Evolutionary conservation across 37 sponge, comb jelly and placozoan genomes (phyloP), one percentile per base, ranked within the genome.

Genomic region (Amphimedon queenslandica): DNA sequence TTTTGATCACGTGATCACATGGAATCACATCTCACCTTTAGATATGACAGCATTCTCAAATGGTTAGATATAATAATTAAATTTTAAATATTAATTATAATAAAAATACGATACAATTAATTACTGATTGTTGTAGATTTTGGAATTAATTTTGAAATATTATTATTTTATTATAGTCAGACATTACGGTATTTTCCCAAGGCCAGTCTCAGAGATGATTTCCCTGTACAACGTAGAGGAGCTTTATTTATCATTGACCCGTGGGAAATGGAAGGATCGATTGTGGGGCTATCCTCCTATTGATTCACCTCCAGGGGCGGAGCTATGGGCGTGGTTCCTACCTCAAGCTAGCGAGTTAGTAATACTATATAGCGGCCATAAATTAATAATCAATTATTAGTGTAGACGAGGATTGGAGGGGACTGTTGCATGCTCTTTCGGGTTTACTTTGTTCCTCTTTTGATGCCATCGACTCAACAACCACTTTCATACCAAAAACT

Each of bases 111-210:
- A n/a, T n/a, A n/a, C n/a, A n/a, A n/a, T n/a, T n/a, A n/a, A n/a
- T n/a, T n/a, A n/a, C n/a, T n/a, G n/a, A n/a, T n/a, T n/a, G n/a
- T n/a, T n/a, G n/a, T n/a, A n/a, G n/a, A n/a, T n/a, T n/a, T n/a
- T n/a, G n/a, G n/a, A n/a, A n/a, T n/a, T 11, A 6, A 60, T 60
- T n/a, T 11, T 60, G 21, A 25, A 11, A 60, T 13, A n/a, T 25
- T 25, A 60, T 25, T 60, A 25, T 60, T 25, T 29, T 28, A 13
- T 28, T 47, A 24, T 73, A 89, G 93, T 80, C 13, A 69, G 63
- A 10, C 96, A 99, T 63, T 99, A 83, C 66, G 89, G 93, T 10
- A 57, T 99, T 27, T 95, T 99, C 42, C 99, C 99, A 63, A 82
- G 86, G 74, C 73, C 99, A 0, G 72, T 99, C 30, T 91, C 90